phyloP scores from a whole-genome alignment of 2,888 invertebrate species.

The Agonopterix arenella region DNA sequence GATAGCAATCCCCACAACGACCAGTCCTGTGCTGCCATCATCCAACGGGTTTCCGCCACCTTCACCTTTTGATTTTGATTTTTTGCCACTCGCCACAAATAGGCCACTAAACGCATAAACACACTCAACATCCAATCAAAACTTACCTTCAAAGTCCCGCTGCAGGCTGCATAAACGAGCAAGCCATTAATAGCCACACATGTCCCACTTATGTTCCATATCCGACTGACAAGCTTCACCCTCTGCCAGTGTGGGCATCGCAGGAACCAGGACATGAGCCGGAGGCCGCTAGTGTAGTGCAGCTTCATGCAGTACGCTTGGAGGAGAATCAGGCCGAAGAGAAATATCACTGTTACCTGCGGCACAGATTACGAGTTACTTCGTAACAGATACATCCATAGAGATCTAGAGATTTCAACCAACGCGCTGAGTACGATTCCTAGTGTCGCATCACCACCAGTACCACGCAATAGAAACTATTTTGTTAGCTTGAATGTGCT shows the following conservation, averaged over 20 bases:
- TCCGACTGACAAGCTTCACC: constrained; percentile 28
- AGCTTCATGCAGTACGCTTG: constrained; percentile 69
- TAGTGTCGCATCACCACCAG: no score
- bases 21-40: no score
- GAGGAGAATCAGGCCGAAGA: constrained; percentile 53
- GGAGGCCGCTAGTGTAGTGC: constrained; percentile 60
- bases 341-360: constrained; percentile 52
- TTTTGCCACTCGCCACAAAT: no score
- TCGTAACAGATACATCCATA: no score
- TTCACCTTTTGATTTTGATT: no score
- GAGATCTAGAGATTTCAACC: no score
- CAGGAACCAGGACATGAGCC: constrained; percentile 49
- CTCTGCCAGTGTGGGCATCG: constrained; percentile 53
- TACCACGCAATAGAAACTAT: no score
- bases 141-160: constrained; percentile 50
- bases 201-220: constrained; percentile 52
- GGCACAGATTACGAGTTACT: not conserved
- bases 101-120: no score
- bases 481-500: no score
- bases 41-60: no score
- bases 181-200: constrained; percentile 52
- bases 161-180: constrained; percentile 55
- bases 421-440: no score
- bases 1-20: no score
- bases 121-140: not conserved